Base-by-base conservation (phyloP, 1,140 invertebrate genomes). In the Heliconius hermathena region DNA sequence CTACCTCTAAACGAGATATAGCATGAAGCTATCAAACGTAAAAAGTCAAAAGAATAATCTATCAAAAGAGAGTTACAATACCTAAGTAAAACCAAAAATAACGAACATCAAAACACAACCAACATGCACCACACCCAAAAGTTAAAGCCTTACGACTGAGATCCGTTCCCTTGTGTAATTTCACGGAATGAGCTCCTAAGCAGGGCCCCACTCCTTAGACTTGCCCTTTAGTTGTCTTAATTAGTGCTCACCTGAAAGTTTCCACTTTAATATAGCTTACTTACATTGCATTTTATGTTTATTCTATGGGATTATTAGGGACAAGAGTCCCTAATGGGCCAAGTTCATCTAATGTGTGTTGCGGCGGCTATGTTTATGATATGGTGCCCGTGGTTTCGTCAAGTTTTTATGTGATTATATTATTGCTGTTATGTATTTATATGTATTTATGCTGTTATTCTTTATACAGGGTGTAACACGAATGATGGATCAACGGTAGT, bases 101-200 rank as follows among this genome's bases (percentile, higher is more conserved):
- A 26, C 26, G 16, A 26, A n/a, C 20, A 60, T 66, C 1, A 66
- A 29, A 26, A 5, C 26, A 3, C 26, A 29, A 66, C 26, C 75
- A 8, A 52, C 85, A 82, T 82, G 72, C 18, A 46, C 81, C 76
- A 80, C 73, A 49, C 66, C 57, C 80, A 80, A 83, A 86, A 87
- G 81, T 85, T 84, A 86, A 89, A 89, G 83, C 85, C 90, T 78
- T 85, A 80, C 85, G 88, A 88, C 89, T 88, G 88, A 89, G 88
- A 87, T 80, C 77, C 80, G 82, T 82, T 88, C 84, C 82, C 83
- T 88, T 90, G 90, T 88, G 89, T 91, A 92, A 92, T 91, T 90
- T 89, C 88, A 83, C 84, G 87, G 87, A 92, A 91, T 89, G 90
- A 92, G 89, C 90, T 84, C 87, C 89, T 91, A 90, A 91, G 89